Percentiles rank a stretch among this genome's conserved stretches.
These are phyloP conservation scores for Furcifer pardalis DNA, from an alignment of 2,797 vertebrate genomes.

Conservation along the genomic window DNA sequence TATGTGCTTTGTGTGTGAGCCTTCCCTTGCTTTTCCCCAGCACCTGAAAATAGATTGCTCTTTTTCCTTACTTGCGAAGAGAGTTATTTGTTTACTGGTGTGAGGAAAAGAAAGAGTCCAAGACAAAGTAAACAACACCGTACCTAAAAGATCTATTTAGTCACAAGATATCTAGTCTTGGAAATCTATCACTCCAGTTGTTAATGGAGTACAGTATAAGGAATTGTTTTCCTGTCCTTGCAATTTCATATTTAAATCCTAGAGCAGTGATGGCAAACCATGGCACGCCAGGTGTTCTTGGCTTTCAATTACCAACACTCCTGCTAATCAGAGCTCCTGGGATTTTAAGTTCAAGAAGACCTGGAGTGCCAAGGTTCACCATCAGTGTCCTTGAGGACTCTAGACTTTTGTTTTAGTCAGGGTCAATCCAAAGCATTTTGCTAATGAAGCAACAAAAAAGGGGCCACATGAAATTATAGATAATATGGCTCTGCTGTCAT, in stretches of 20 bases:
- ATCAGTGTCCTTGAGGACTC: no score
- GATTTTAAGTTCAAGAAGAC: no score
- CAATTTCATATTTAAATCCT: background rate
- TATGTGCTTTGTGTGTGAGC: background rate
- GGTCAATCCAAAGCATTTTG: no score
- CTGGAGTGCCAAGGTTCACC: no score
- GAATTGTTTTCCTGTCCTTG: background rate
- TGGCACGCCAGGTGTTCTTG: no score
- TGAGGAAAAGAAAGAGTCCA: background rate
- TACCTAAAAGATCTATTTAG: background rate
- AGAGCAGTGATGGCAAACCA: no score
- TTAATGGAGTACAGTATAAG: background rate
- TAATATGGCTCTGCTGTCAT: no score
- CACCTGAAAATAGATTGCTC: slow-evolving; percentile 23
- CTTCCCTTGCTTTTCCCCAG: background rate
- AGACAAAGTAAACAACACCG: background rate
- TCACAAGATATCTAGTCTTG: background rate
- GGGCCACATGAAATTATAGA: no score
- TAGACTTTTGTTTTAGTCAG: background rate
- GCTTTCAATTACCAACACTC: no score
- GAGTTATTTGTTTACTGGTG: background rate
- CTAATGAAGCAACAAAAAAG: no score
- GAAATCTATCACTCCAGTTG: background rate
- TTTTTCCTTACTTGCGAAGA: background rate
- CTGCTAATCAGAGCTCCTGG: no score